Conservation (phyloP, 2,797 vertebrate genomes). For the Notamacropus eugenii region DNA sequence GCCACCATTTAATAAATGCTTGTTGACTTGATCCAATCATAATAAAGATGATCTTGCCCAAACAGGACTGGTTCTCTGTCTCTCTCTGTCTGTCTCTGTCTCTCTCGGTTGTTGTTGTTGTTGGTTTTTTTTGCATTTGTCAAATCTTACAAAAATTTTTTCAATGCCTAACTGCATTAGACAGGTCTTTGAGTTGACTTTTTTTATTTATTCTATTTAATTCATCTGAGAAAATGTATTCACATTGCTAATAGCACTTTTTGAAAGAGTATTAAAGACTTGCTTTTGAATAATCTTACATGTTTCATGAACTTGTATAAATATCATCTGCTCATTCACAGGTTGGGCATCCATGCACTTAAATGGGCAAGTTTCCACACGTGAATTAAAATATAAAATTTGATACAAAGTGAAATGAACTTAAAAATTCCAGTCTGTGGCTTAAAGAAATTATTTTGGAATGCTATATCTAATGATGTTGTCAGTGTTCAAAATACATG, state of each 20-base stretch:
- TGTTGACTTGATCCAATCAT: background rate
- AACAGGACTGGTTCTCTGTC: background rate
- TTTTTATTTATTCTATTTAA: background rate
- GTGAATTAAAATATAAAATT: background rate
- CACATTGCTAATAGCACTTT: background rate
- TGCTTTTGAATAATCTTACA: background rate
- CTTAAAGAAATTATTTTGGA: background rate
- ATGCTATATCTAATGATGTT: background rate
- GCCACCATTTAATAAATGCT: background rate
- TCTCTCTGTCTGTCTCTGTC: too few relatives aligned
- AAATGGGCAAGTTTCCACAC: background rate
- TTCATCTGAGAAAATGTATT: background rate
- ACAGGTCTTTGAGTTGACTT: background rate
- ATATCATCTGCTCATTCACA: background rate
- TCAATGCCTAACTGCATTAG: background rate
- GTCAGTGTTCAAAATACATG: background rate
- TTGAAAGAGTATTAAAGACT: background rate
- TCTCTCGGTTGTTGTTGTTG: accelerated
- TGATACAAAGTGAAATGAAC: background rate
- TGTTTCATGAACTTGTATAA: background rate
- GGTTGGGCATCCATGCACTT: background rate
- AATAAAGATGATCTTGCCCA: background rate
- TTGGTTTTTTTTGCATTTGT: background rate
- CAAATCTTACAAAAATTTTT: background rate
- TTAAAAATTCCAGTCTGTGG: background rate